Conservation (phyloP, 2,888 invertebrate species). For the Cerastis leucographa region DNA sequence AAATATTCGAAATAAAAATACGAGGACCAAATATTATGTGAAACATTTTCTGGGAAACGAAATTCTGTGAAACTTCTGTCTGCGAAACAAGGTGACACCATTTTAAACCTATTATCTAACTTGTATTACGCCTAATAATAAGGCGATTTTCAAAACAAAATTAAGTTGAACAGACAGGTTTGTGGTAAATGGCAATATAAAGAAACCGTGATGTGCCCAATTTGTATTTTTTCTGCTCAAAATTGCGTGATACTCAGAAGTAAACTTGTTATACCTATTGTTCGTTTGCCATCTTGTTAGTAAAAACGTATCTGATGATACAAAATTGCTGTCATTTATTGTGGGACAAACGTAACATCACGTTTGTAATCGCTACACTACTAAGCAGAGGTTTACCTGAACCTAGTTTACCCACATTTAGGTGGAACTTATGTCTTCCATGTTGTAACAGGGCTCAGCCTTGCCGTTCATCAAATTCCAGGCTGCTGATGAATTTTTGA, state of each 20-base stretch:
- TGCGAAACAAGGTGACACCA: too few relatives aligned
- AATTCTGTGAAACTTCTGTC: too few relatives aligned
- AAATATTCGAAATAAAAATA: too few relatives aligned
- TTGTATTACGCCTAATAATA: background rate
- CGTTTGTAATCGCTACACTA: background rate
- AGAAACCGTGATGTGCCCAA: slow-evolving; percentile 2
- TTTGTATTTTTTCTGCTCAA: slow-evolving; percentile 10
- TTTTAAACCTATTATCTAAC: too few relatives aligned
- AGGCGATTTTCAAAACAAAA: background rate
- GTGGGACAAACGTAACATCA: background rate
- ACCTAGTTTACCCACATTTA: background rate
- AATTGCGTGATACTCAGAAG: background rate
- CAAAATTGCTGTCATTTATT: slow-evolving; percentile 31
- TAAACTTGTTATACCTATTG: background rate
- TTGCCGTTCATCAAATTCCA: background rate
- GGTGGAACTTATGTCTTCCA: background rate
- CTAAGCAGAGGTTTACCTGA: background rate
- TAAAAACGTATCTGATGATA: slow-evolving; percentile 20
- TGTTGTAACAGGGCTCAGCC: too few relatives aligned
- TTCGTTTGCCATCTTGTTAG: background rate
- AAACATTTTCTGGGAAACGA: too few relatives aligned
- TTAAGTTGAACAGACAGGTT: background rate
- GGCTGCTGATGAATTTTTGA: background rate
- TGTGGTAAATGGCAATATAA: background rate
- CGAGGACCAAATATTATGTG: too few relatives aligned